Conservation (phyloP, 2,888 invertebrate species). For the Cybosia mesomella region DNA sequence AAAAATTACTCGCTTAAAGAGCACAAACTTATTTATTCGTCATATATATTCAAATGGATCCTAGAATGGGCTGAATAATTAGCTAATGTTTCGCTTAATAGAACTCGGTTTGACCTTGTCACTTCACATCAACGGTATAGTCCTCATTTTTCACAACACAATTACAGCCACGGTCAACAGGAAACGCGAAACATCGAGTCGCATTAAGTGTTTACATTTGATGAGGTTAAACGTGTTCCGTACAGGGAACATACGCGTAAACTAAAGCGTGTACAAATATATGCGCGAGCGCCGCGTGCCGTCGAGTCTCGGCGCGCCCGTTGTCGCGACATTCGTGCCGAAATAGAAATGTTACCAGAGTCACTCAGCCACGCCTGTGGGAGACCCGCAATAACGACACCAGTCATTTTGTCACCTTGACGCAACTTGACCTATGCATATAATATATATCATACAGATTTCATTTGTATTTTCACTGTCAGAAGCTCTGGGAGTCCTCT, state of each 20-base stretch:
- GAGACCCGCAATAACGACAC: constrained; percentile 39
- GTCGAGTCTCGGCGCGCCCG: constrained; percentile 59
- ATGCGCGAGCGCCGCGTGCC: constrained; percentile 69
- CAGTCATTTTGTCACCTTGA: constrained; percentile 52
- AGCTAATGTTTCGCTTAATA: not conserved
- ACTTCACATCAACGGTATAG: constrained; percentile 32
- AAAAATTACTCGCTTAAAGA: not conserved
- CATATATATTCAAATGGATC: constrained; percentile 13
- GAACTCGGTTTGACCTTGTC: constrained; percentile 18
- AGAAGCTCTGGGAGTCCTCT: not conserved
- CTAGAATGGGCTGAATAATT: constrained; percentile 16
- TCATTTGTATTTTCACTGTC: not conserved
- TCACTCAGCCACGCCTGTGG: constrained; percentile 52
- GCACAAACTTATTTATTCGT: not conserved
- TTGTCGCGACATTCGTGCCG: constrained; percentile 71
- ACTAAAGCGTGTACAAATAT: constrained; percentile 69
- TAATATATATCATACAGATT: constrained; percentile 7
- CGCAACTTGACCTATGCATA: constrained; percentile 21
- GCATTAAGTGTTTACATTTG: constrained; percentile 45
- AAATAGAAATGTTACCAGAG: constrained; percentile 76
- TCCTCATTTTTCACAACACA: constrained; percentile 33
- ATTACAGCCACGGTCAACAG: constrained; percentile 34
- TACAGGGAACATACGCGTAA: constrained; percentile 71
- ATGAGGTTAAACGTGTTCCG: constrained; percentile 66
- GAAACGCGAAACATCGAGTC: constrained; percentile 40